Percentiles rank a stretch among this genome's conserved stretches.
phyloP scores from a whole-genome alignment of 2,888 invertebrate genomes.

The Ganaspis brasiliensis region DNA sequence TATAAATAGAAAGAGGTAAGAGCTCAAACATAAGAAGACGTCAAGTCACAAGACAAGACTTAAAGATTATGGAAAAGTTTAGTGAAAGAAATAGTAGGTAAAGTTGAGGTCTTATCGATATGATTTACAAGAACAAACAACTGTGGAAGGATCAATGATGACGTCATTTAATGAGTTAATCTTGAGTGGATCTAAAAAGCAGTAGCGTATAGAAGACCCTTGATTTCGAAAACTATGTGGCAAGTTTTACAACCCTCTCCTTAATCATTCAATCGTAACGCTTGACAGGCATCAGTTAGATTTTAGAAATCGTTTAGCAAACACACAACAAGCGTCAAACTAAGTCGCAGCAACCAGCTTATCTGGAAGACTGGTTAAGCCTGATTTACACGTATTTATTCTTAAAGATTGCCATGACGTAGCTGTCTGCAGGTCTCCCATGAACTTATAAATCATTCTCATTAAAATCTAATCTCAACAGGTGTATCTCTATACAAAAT shows the following conservation, averaged over 20 bases:
- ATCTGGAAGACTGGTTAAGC: conserved; percentile 74
- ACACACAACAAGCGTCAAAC: conserved; percentile 58
- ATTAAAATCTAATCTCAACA: conserved; percentile 14
- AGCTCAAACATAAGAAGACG: background rate
- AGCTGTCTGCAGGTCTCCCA: conserved; percentile 31
- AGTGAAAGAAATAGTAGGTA: conserved; percentile 61
- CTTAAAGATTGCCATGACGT: conserved; percentile 63
- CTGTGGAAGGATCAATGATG: conserved; percentile 67
- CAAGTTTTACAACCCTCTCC: conserved; percentile 71
- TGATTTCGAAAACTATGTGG: conserved; percentile 60
- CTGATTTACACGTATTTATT: conserved; percentile 78
- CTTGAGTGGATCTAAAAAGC: conserved; percentile 69
- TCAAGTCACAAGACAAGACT: conserved; percentile 27
- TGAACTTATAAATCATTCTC: conserved; percentile 65
- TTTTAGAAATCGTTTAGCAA: conserved; percentile 75
- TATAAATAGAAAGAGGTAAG: background rate
- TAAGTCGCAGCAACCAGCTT: conserved; percentile 67
- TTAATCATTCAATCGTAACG: conserved; percentile 69
- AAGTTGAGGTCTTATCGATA: conserved; percentile 64
- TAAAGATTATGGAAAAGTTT: conserved; percentile 76
- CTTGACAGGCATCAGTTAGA: conserved; percentile 64
- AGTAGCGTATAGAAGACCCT: conserved; percentile 63
- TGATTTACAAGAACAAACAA: conserved; percentile 80
- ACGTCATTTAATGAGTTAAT: conserved; percentile 74
- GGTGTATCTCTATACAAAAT: background rate